phyloP scores from a whole-genome alignment of 2,113 vertebrate species.

The Oncorhynchus clarkii region DNA sequence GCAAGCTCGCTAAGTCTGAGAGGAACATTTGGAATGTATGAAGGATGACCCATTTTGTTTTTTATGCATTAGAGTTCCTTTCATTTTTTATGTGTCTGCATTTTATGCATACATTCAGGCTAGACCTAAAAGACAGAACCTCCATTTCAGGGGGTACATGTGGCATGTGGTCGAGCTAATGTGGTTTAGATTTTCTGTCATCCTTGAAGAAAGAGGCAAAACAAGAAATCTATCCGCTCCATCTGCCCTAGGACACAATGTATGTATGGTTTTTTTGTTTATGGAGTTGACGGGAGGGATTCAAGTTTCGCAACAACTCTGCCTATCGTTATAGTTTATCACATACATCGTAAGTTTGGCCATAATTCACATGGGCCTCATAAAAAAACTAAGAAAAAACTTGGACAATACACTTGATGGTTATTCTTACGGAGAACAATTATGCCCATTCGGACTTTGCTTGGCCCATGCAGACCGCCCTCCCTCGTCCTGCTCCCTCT shows the following conservation, averaged over 20 bases:
- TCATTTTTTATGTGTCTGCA: conserved; percentile 45
- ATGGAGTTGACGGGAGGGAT: conserved; percentile 16
- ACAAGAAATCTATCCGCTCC: not conserved
- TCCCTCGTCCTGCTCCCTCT: not conserved
- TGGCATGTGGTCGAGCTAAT: conserved; percentile 34
- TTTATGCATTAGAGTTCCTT: conserved; percentile 32
- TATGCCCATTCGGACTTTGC: conserved; percentile 8
- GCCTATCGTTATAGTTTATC: conserved; percentile 3
- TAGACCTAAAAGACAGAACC: conserved; percentile 21
- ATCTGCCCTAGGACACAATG: conserved; percentile 6
- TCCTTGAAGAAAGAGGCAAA: not conserved
- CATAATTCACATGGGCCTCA: conserved; percentile 17
- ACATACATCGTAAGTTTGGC: conserved; percentile 15
- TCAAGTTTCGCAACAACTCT: conserved; percentile 7
- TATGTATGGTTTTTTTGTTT: conserved; percentile 7
- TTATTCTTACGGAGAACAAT: conserved; percentile 22
- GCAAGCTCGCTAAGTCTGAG: not conserved
- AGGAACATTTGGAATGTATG: conserved; percentile 21
- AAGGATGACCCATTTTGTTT: conserved; percentile 40
- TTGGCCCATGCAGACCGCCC: not conserved
- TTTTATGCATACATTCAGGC: conserved; percentile 33
- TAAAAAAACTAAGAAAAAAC: not conserved
- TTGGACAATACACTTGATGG: not conserved
- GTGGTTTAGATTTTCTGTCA: conserved; percentile 19
- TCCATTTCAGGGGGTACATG: conserved; percentile 15